Evolutionary conservation across 2,888 invertebrate species (phyloP).

Genomic region (Keiferia lycopersicella): DNA sequence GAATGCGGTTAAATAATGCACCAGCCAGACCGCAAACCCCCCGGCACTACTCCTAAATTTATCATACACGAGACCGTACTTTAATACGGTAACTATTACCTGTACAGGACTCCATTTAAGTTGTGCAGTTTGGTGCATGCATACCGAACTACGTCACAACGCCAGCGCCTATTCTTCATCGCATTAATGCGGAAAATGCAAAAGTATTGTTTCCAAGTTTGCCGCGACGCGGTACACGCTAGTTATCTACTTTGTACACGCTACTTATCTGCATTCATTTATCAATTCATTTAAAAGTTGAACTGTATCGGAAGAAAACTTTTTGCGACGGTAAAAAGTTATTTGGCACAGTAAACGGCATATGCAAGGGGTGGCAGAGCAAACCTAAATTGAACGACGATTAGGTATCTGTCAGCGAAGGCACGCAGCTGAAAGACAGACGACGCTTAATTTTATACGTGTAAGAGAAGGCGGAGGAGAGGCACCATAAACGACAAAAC

Average conservation of each 20-base stretch:
- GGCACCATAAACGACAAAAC: slow-evolving; percentile 31
- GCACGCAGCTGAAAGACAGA: slow-evolving; percentile 13
- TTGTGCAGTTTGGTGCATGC: slow-evolving; percentile 27
- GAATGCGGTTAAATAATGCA: slow-evolving; percentile 56
- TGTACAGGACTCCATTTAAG: slow-evolving; percentile 23
- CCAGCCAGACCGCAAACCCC: slow-evolving; percentile 37
- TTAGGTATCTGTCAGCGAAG: neutral
- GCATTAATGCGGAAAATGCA: slow-evolving; percentile 8
- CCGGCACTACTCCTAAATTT: slow-evolving; percentile 41
- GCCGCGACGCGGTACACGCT: neutral
- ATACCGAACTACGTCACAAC: slow-evolving; percentile 17
- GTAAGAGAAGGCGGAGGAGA: slow-evolving; percentile 24
- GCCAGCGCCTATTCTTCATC: slow-evolving; percentile 16
- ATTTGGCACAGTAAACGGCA: neutral
- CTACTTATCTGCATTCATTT: slow-evolving; percentile 10
- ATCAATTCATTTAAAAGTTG: neutral
- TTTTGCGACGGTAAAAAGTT: neutral
- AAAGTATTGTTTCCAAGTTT: slow-evolving; percentile 11
- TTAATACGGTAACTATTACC: slow-evolving; percentile 26
- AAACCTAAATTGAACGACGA: neutral
- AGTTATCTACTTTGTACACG: neutral
- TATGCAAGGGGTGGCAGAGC: neutral
- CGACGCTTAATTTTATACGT: slow-evolving; percentile 24
- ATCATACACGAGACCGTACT: slow-evolving; percentile 39
- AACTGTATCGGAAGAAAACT: neutral